Conservation (phyloP, 2,113 vertebrate species). For the Porphyrio hochstetteri region DNA sequence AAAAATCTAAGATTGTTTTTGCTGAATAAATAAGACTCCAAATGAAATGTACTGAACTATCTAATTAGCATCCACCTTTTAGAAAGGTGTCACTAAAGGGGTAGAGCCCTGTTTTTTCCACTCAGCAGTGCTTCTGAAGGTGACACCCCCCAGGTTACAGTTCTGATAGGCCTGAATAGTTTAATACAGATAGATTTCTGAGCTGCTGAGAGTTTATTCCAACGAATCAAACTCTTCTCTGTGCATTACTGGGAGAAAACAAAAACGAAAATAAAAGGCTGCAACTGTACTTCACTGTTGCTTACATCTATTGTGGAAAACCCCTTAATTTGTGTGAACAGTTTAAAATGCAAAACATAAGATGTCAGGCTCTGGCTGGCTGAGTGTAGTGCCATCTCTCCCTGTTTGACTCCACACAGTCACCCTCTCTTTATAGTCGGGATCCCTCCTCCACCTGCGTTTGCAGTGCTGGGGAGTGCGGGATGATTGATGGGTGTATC, state of each 20-base stretch:
- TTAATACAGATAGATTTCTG: background rate
- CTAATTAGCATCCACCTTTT: background rate
- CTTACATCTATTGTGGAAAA: background rate
- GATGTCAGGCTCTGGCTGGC: background rate
- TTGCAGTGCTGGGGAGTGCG: background rate
- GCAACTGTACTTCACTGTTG: background rate
- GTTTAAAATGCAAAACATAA: background rate
- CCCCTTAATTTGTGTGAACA: background rate
- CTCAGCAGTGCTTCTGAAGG: background rate
- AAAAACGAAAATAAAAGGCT: background rate
- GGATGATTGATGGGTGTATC: constrained; percentile 43
- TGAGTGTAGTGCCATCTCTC: background rate
- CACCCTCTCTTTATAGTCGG: background rate
- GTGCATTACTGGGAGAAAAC: background rate
- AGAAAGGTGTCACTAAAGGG: background rate
- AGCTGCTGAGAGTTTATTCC: background rate
- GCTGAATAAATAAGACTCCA: background rate
- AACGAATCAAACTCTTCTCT: background rate
- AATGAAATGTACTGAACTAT: background rate
- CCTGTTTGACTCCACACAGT: background rate
- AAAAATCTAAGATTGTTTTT: background rate
- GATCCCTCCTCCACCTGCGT: background rate
- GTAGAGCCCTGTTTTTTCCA: background rate
- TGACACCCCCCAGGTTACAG: background rate
- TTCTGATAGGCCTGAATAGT: background rate